phyloP scores from a whole-genome alignment of 2,113 vertebrate genomes.

The Oreochromis tanganicae region DNA sequence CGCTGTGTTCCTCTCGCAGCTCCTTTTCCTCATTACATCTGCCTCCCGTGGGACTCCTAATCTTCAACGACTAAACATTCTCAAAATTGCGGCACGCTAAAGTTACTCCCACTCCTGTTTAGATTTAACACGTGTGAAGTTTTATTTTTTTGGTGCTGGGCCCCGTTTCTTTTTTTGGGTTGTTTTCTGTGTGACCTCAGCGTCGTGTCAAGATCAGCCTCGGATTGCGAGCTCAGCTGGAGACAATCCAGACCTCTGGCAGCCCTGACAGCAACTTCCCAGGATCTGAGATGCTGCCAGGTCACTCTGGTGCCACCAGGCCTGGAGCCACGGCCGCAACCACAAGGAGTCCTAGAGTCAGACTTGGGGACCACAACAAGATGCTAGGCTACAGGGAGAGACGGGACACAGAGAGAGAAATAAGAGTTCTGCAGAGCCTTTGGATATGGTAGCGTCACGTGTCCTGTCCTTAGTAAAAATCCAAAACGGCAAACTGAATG shows the following conservation, averaged over 20 bases:
- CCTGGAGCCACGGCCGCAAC: slow-evolving; percentile 11
- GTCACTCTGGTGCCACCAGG: slow-evolving; percentile 2
- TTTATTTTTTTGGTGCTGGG: neutral
- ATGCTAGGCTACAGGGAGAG: neutral
- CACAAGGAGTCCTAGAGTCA: slow-evolving; percentile 15
- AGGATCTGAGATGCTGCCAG: slow-evolving; percentile 24
- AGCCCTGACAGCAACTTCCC: slow-evolving; percentile 16
- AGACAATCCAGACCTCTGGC: slow-evolving; percentile 2
- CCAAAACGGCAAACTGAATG: neutral
- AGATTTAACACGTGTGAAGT: neutral
- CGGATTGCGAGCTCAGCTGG: neutral
- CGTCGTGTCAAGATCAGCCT: neutral
- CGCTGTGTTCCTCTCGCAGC: slow-evolving; percentile 7
- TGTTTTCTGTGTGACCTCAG: neutral
- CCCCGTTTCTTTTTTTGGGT: neutral
- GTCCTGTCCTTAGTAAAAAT: neutral
- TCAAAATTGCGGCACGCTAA: neutral
- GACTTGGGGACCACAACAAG: slow-evolving; percentile 12
- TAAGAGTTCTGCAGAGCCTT: neutral
- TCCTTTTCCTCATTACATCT: slow-evolving; percentile 6
- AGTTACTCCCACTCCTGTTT: neutral
- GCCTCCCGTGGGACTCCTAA: slow-evolving; percentile 10
- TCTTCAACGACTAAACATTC: neutral
- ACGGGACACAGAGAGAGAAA: neutral
- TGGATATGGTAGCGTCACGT: neutral